These are phyloP conservation scores for Unio delphinus DNA, from an alignment of 2,888 invertebrate species.

Conservation along the genomic window DNA sequence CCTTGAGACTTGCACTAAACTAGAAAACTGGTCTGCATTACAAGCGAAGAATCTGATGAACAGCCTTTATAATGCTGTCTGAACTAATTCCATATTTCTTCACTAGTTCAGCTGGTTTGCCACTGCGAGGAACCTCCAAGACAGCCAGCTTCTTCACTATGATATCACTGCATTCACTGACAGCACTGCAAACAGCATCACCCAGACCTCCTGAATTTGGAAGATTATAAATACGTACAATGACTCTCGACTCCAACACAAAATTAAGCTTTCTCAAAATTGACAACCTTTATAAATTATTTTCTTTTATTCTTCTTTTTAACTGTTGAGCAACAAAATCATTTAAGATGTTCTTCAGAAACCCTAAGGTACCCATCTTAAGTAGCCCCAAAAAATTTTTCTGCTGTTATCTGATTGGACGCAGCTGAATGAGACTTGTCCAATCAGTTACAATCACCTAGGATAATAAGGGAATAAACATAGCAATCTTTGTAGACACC, in stretches of 20 bases:
- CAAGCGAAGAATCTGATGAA: conserved; percentile 17
- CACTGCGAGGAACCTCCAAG: conserved; percentile 89
- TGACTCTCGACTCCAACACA: too few relatives aligned
- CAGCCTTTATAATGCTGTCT: conserved; percentile 82
- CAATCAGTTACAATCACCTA: too few relatives aligned
- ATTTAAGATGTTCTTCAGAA: neutral
- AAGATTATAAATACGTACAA: neutral
- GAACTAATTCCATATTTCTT: conserved; percentile 92
- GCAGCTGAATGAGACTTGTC: too few relatives aligned
- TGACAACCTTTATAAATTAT: too few relatives aligned
- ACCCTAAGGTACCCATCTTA: neutral
- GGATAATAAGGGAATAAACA: too few relatives aligned
- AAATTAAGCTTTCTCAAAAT: too few relatives aligned
- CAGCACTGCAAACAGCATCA: conserved; percentile 90
- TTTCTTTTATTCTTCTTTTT: too few relatives aligned
- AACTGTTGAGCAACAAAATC: neutral
- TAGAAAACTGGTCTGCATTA: too few relatives aligned
- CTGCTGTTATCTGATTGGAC: too few relatives aligned
- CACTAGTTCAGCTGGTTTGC: conserved; percentile 87
- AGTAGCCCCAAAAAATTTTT: too few relatives aligned
- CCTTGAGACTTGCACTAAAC: too few relatives aligned
- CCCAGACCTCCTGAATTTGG: conserved; percentile 86
- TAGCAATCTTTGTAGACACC: too few relatives aligned
- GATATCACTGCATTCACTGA: conserved; percentile 81
- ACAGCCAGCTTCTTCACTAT: conserved; percentile 87